Evolutionary conservation across 2,888 invertebrate species (phyloP).

Genomic region (Serripes groenlandicus): DNA sequence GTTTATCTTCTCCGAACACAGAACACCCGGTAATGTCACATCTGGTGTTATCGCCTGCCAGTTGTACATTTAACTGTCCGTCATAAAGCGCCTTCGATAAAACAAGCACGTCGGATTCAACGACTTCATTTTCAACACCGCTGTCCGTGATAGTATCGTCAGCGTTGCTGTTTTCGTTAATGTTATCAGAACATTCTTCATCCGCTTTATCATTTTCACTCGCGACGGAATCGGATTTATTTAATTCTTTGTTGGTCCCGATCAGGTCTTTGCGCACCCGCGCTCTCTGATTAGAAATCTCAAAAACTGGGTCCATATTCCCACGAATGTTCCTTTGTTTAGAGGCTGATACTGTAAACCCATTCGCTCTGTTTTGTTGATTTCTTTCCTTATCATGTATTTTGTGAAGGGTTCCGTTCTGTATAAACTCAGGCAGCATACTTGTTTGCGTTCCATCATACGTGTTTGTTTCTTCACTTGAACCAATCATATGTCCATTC

Average conservation of each 20-base stretch:
- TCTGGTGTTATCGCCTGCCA: background rate
- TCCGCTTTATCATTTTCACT: background rate
- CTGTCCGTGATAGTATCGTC: background rate
- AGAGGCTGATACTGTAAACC: background rate
- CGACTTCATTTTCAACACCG: background rate
- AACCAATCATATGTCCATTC: background rate
- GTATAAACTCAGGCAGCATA: background rate
- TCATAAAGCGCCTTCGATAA: background rate
- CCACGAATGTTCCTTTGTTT: background rate
- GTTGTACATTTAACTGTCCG: constrained; percentile 15
- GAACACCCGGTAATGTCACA: constrained; percentile 16
- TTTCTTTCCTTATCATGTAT: background rate
- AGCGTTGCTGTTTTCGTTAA: background rate
- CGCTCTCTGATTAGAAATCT: constrained; percentile 13
- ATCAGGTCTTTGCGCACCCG: background rate
- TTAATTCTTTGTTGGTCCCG: background rate
- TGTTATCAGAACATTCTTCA: background rate
- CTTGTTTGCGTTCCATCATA: background rate
- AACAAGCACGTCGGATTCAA: background rate
- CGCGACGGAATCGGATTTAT: background rate
- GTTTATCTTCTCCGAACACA: background rate
- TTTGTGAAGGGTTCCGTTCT: background rate
- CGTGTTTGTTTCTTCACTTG: background rate
- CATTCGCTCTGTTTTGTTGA: background rate
- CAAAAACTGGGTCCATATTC: background rate